Conservation (phyloP, 2,113 vertebrate species). For the Epinephelus lanceolatus region DNA sequence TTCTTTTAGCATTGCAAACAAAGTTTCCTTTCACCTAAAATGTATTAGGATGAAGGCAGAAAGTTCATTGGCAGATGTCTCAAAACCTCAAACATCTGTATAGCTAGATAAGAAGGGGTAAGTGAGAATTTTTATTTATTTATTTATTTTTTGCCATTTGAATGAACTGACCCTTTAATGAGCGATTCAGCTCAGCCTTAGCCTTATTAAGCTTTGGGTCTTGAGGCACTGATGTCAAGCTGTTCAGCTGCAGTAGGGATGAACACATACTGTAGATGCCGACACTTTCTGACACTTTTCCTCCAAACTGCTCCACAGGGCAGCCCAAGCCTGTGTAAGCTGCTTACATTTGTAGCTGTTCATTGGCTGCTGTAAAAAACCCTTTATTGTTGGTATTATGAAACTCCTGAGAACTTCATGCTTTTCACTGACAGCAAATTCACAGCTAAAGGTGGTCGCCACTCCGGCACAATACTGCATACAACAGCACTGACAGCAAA, state of each 20-base stretch:
- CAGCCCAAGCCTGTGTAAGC: constrained; percentile 37
- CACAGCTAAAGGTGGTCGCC: constrained; percentile 5
- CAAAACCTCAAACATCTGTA: not conserved
- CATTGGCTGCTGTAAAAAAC: constrained; percentile 37
- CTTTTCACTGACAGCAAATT: constrained; percentile 44
- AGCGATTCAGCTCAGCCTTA: constrained; percentile 15
- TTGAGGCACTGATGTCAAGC: constrained; percentile 54
- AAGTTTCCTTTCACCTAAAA: not conserved
- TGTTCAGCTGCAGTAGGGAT: constrained; percentile 55
- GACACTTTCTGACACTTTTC: constrained; percentile 48
- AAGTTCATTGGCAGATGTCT: not conserved
- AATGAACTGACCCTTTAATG: constrained; percentile 51
- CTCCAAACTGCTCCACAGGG: constrained; percentile 47
- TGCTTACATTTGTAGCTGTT: constrained; percentile 56
- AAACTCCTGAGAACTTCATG: constrained; percentile 38
- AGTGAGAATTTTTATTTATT: not conserved
- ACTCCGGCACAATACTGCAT: constrained; percentile 7
- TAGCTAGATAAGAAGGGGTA: too few species aligned
- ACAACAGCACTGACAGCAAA: constrained; percentile 28
- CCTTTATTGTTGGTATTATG: constrained; percentile 36
- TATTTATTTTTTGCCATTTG: constrained; percentile 12
- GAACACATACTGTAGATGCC: constrained; percentile 39
- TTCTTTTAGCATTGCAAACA: not conserved
- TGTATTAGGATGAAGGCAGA: not conserved
- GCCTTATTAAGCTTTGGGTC: constrained; percentile 41